Evolutionary conservation across 2,888 invertebrate genomes (phyloP).

Genomic region (Macaria notata): DNA sequence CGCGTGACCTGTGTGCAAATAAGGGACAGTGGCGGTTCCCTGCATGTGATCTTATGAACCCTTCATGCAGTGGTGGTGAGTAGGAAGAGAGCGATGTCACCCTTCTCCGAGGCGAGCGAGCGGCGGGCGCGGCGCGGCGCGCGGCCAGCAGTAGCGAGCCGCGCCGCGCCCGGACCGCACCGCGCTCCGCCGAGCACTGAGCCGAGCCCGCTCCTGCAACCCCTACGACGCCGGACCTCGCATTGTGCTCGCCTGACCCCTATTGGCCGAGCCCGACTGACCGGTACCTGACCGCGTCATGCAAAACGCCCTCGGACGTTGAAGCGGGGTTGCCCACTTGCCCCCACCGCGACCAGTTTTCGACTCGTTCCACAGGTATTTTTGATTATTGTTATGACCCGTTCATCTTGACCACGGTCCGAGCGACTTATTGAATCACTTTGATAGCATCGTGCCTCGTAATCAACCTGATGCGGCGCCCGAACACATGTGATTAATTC

Average conservation of each 20-base stretch:
- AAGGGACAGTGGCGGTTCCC: conserved; percentile 38
- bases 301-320: conserved; percentile 70
- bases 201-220: conserved; percentile 56
- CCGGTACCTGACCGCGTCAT: conserved; percentile 67
- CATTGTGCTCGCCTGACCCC: conserved; percentile 74
- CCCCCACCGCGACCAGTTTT: conserved; percentile 63
- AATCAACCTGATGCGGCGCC: conserved; percentile 30
- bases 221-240: conserved; percentile 54
- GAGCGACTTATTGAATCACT: conserved; percentile 47
- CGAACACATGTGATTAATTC: conserved; percentile 28
- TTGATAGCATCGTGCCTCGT: conserved; percentile 37
- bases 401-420: conserved; percentile 46
- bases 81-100: conserved; percentile 73
- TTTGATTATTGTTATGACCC: conserved; percentile 44
- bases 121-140: conserved; percentile 50
- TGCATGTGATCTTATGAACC: conserved; percentile 58
- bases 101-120: conserved; percentile 69
- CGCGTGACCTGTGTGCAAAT: conserved; percentile 38
- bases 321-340: conserved; percentile 69
- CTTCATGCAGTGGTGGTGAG: conserved; percentile 59
- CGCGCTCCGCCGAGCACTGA: conserved; percentile 58
- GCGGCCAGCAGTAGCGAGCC: conserved; percentile 67
- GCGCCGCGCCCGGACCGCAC: conserved; percentile 76
- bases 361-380: conserved; percentile 74
- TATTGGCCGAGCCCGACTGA: conserved; percentile 63